Conservation (phyloP, 2,797 vertebrate genomes). For the Uromys caudimaculatus region DNA sequence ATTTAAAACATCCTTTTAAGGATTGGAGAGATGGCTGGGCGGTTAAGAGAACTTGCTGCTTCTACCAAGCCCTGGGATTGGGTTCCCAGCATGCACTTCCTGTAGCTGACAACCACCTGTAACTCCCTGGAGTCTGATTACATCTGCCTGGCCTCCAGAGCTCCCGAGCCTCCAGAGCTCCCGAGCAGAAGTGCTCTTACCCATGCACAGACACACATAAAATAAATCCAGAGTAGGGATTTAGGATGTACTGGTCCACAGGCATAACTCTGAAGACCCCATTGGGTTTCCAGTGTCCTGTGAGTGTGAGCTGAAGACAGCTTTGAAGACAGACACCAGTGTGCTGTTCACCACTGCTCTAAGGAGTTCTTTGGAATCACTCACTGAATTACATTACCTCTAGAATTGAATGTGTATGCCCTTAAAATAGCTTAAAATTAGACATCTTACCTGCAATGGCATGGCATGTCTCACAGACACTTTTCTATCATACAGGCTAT, state of each 20-base stretch:
- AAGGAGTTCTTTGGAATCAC: background rate
- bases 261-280: background rate
- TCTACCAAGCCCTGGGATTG: background rate
- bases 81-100: background rate
- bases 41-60: background rate
- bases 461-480: background rate
- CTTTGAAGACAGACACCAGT: background rate
- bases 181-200: background rate
- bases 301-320: background rate
- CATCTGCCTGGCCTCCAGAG: background rate
- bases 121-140: background rate
- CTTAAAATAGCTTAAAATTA: slow-evolving; percentile 20
- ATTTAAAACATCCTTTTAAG: background rate
- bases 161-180: background rate
- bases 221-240: background rate
- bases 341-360: background rate
- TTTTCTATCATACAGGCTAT: background rate
- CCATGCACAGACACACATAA: too few relatives aligned
- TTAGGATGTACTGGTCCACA: background rate
- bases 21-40: background rate
- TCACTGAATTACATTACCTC: background rate
- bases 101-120: background rate
- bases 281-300: background rate
- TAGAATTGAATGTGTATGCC: background rate
- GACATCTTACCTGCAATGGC: background rate